Evolutionary conservation across 2,888 invertebrate genomes (phyloP).

Genomic region (Agapostemon virescens): DNA sequence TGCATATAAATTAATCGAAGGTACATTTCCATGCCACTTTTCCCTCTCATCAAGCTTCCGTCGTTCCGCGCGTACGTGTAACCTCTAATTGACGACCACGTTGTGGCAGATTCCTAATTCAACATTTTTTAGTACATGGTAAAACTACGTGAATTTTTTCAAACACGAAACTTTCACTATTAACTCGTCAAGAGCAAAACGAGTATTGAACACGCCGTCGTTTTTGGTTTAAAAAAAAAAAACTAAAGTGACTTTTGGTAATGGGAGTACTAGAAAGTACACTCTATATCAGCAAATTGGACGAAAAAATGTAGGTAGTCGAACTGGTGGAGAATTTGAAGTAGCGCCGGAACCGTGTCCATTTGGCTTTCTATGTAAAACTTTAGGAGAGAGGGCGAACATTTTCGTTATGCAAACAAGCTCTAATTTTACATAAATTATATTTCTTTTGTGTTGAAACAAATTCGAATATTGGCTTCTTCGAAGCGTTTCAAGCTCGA

Average conservation of each 20-base stretch:
- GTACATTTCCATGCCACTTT: neutral
- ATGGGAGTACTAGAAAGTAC: constrained; percentile 7
- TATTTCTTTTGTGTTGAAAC: neutral
- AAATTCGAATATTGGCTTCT: neutral
- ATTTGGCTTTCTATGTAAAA: neutral
- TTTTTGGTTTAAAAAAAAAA: neutral
- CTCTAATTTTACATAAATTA: neutral
- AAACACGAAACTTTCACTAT: neutral
- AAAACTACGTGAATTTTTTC: neutral
- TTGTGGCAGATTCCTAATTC: neutral
- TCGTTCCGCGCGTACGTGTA: neutral
- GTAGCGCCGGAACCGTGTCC: neutral
- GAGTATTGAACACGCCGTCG: neutral
- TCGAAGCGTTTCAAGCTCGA: neutral
- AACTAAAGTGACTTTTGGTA: constrained; percentile 9
- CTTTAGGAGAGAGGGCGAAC: neutral
- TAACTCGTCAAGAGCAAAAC: neutral
- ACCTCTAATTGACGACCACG: neutral
- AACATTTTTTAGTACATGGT: neutral
- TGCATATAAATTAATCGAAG: too few relatives aligned
- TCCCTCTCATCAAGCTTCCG: neutral
- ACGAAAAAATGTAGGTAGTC: neutral
- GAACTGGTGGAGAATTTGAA: neutral
- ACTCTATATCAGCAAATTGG: constrained; percentile 7
- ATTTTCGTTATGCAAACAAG: neutral